phyloP scores from a whole-genome alignment of 1,140 invertebrate species.

The Drosophila bipectinata region DNA sequence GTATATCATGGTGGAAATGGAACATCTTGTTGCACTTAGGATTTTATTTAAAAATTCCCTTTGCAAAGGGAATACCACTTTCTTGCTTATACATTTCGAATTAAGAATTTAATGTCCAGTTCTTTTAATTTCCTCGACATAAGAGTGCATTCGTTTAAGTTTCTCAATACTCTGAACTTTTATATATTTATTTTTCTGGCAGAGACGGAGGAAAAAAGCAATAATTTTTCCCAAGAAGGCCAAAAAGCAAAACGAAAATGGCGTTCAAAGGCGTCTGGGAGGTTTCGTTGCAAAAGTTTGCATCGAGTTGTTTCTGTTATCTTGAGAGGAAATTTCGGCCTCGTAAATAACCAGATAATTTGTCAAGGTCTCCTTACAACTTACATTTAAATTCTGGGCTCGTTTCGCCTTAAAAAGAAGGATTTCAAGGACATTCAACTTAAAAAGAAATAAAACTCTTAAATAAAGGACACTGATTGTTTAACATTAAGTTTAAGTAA shows the following conservation, averaged over 20 bases:
- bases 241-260: constrained; percentile 17
- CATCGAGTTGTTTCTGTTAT: constrained; percentile 38
- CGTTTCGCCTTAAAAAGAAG: constrained; percentile 3
- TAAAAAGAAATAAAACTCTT: not conserved
- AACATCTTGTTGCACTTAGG: not conserved
- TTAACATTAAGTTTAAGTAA: constrained; percentile 14
- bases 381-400: constrained; percentile 33
- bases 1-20: not conserved
- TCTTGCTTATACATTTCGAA: too few species aligned
- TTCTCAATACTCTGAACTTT: constrained; percentile 21
- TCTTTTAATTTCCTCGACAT: constrained; percentile 5
- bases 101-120: not conserved
- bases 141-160: constrained; percentile 34
- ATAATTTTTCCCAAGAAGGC: constrained; percentile 31
- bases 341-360: constrained; percentile 49
- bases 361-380: constrained; percentile 32
- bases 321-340: constrained; percentile 25
- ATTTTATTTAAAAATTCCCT: not conserved
- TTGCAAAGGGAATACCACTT: not conserved
- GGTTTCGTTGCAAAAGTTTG: constrained; percentile 26
- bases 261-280: constrained; percentile 29
- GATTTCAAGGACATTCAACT: constrained; percentile 29
- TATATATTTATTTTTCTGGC: constrained; percentile 33
- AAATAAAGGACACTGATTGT: not conserved
- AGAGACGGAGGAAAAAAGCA: constrained; percentile 19